Evolutionary conservation across 1,140 invertebrate species (phyloP), one percentile per base, ranked within the genome.

Genomic region (Megalonaias nervosa): DNA sequence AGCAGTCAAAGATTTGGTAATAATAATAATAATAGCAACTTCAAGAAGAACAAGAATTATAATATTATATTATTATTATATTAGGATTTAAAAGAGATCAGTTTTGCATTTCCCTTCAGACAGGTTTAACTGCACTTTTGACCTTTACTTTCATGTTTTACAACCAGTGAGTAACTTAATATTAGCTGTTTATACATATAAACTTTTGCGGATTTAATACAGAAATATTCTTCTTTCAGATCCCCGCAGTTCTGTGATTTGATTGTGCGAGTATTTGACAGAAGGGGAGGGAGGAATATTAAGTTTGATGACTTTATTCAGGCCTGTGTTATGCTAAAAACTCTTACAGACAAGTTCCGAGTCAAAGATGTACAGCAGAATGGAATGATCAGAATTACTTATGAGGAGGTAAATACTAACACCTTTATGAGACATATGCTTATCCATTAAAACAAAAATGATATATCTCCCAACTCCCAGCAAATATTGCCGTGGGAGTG

Each of bases 291-390:
- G 16, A 38, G 79, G 31, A 86, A 74, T 58, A 91, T 91, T 16
- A 88, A 91, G 57, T 91, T 91, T 86, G 91, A 91, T 82, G 89
- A 90, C 73, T 91, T 91, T 82, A 91, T 91, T 64, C 90, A 91
- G 77, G 85, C 87, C n/a, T 91, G 89, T 85, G 90, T 91, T 14
- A 90, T 91, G 89, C 82, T 91, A 15, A 90, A 90, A 77, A 83
- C 86, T 19, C 80, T 91, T 31, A 90, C 90, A 72, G 89, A 91
- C 70, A 89, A 90, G 77, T 91, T 91, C 78, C 70, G 89, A 67
- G 77, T 75, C 19, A 90, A 90, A 77, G 91, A 91, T 76, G 73
- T 79, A 14, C 78, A 85, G 21, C 85, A 88, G 71, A 79, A 71
- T 70, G 90, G 90, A 26, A 75, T 85, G 23, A 85, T 91, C 14